Percentiles rank a stretch among this genome's conserved stretches.
Conservation (phyloP, 2,888 invertebrate genomes). For the Lysandra bellargus region DNA sequence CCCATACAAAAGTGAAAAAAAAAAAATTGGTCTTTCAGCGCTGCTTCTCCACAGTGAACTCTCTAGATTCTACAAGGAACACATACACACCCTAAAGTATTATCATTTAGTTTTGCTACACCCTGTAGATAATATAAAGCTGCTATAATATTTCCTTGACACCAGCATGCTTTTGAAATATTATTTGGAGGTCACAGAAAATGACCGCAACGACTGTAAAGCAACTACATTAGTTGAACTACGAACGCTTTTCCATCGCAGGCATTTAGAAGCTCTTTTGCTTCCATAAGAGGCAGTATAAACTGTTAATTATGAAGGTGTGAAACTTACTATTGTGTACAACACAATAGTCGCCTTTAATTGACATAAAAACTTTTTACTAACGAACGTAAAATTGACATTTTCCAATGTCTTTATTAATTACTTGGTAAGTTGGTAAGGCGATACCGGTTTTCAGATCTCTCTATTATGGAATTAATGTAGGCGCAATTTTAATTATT, state of each 20-base stretch:
- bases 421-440: background rate
- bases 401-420: background rate
- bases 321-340: background rate
- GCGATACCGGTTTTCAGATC: background rate
- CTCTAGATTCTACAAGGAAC: too few relatives aligned
- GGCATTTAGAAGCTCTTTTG: background rate
- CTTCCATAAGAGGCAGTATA: background rate
- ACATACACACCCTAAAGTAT: too few relatives aligned
- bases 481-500: background rate
- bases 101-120: too few relatives aligned
- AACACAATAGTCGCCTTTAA: constrained; percentile 1
- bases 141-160: too few relatives aligned
- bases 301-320: background rate
- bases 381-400: constrained; percentile 2
- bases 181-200: too few relatives aligned
- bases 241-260: background rate
- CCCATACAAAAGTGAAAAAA: too few relatives aligned
- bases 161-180: too few relatives aligned
- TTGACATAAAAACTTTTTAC: constrained; percentile 26
- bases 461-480: background rate
- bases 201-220: too few relatives aligned
- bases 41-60: too few relatives aligned
- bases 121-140: too few relatives aligned
- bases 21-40: too few relatives aligned
- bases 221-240: too few relatives aligned